These are phyloP conservation scores for Brachyrhaphis roseni DNA, from an alignment of 2,797 vertebrate genomes.

Conservation along the genomic window DNA sequence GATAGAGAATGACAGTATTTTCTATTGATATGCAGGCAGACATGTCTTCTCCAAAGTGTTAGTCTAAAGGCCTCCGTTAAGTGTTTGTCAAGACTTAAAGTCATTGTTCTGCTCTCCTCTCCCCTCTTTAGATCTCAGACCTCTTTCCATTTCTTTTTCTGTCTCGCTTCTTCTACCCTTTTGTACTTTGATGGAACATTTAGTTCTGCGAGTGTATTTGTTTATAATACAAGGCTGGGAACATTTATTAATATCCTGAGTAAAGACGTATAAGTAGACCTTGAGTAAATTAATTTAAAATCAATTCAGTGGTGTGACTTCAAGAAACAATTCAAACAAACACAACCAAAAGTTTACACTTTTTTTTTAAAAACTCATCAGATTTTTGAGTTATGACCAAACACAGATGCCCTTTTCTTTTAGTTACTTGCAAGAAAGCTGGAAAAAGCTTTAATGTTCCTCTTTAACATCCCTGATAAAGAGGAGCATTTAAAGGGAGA, in stretches of 20 bases:
- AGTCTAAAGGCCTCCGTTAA: slow-evolving; percentile 75
- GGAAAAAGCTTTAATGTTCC: too few relatives aligned
- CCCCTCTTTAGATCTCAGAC: slow-evolving; percentile 63
- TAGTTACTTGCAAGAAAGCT: background rate
- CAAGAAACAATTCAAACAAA: background rate
- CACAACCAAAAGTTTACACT: background rate
- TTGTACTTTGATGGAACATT: slow-evolving; percentile 67
- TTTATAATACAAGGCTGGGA: background rate
- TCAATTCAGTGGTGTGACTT: background rate
- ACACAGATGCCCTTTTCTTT: background rate
- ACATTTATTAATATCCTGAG: background rate
- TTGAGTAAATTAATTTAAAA: background rate
- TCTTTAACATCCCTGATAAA: background rate
- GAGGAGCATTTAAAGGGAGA: background rate
- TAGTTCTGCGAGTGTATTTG: slow-evolving; percentile 35
- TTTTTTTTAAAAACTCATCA: background rate
- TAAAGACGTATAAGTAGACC: background rate
- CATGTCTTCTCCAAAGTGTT: slow-evolving; percentile 72
- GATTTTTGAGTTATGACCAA: background rate
- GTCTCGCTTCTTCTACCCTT: slow-evolving; percentile 51
- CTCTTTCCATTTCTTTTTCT: slow-evolving; percentile 51
- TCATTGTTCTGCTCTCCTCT: slow-evolving; percentile 73
- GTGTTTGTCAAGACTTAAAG: slow-evolving; percentile 80
- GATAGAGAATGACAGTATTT: slow-evolving; percentile 76
- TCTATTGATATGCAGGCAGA: slow-evolving; percentile 78